These are phyloP conservation scores for Istiophorus platypterus DNA, from an alignment of 2,113 vertebrate genomes.

Conservation along the genomic window DNA sequence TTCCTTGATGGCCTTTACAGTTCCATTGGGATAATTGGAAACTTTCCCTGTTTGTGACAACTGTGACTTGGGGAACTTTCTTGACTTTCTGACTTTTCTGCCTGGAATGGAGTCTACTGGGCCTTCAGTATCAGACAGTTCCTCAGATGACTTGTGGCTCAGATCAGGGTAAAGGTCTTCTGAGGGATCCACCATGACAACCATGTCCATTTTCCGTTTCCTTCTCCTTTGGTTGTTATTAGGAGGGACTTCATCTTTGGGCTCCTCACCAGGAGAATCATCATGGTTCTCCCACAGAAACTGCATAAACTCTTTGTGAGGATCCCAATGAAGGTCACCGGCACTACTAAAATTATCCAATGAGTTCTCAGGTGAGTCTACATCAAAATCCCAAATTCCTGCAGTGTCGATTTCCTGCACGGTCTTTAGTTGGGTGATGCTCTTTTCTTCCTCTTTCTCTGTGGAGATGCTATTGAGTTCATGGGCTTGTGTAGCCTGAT, in stretches of 20 bases:
- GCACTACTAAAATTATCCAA: slow-evolving; percentile 88
- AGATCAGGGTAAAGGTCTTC: slow-evolving; percentile 89
- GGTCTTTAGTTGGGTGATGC: slow-evolving; percentile 90
- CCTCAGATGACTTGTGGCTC: slow-evolving; percentile 86
- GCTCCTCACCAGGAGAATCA: slow-evolving; percentile 87
- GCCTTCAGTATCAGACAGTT: slow-evolving; percentile 84
- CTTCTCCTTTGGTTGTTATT: slow-evolving; percentile 87
- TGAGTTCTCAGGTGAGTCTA: slow-evolving; percentile 88
- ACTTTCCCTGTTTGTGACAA: slow-evolving; percentile 87
- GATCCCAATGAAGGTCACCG: slow-evolving; percentile 90
- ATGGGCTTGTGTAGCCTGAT: slow-evolving; percentile 88
- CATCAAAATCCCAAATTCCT: slow-evolving; percentile 88
- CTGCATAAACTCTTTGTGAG: slow-evolving; percentile 94
- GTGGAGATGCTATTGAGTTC: slow-evolving; percentile 86
- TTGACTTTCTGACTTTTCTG: slow-evolving; percentile 72
- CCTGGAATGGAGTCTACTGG: slow-evolving; percentile 79
- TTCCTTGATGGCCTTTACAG: slow-evolving; percentile 91
- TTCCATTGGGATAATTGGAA: slow-evolving; percentile 85
- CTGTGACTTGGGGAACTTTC: slow-evolving; percentile 86
- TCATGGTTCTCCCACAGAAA: slow-evolving; percentile 92
- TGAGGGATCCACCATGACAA: slow-evolving; percentile 93
- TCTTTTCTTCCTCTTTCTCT: slow-evolving; percentile 91
- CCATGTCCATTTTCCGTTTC: slow-evolving; percentile 96
- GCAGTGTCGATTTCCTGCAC: slow-evolving; percentile 87
- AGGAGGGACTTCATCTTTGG: slow-evolving; percentile 78